Conservation (phyloP, 2,797 vertebrate genomes). For the Parauchenoglanis punctatus region DNA sequence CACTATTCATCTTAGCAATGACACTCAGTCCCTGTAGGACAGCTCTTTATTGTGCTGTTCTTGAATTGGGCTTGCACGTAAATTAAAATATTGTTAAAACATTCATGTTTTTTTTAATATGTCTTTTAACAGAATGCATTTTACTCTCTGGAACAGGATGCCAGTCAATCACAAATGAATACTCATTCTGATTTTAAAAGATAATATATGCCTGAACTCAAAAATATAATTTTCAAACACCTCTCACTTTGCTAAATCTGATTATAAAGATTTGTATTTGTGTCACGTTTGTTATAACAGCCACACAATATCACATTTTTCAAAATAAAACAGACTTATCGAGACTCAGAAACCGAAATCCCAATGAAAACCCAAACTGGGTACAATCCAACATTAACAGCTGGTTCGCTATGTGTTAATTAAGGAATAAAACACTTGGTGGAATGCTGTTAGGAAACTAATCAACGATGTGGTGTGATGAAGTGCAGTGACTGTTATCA, state of each 20-base stretch:
- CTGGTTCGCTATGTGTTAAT: neutral
- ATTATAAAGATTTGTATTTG: neutral
- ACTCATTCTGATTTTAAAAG: neutral
- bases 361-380: too few relatives aligned
- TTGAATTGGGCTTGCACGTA: neutral
- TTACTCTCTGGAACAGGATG: neutral
- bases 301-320: neutral
- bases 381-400: too few relatives aligned
- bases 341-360: neutral
- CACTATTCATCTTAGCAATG: slow-evolving; percentile 6
- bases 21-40: slow-evolving; percentile 1
- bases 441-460: neutral
- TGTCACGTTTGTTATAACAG: neutral
- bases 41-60: neutral
- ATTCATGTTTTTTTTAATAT: neutral
- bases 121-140: neutral
- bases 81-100: neutral
- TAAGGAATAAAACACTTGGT: neutral
- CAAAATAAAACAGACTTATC: neutral
- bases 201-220: neutral
- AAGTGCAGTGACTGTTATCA: neutral
- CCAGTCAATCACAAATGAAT: neutral
- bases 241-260: neutral
- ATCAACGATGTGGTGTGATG: neutral
- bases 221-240: neutral